Evolutionary conservation across 2,113 vertebrate genomes (phyloP), one percentile per base, ranked within the genome.

Genomic region (Chloropsis cyanopogon): DNA sequence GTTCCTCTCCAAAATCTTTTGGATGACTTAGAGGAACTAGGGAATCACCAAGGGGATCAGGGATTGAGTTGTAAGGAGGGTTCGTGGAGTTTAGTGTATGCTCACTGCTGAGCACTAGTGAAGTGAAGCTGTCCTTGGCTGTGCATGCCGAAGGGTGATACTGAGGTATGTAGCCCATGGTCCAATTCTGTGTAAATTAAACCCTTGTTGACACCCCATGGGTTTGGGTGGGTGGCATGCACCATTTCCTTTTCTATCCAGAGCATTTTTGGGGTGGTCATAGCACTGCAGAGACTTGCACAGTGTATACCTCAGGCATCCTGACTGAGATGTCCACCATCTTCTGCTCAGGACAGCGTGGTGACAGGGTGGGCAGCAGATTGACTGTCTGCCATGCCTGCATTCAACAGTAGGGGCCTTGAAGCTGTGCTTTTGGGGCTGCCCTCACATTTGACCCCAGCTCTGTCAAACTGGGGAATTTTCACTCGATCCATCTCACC

Each of bases 291-390:
- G 63, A 90, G 19, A 28, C 31, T 64, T 72, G n/a, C 41, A 60
- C 11, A 39, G 14, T 10, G 4, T 60, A 14, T 29, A 29, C 14
- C 28, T 35, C 64, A 19, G 11, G 9, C 60, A 54, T 63, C 22
- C n/a, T 69, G 71, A 42, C 69, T 44, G 64, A 23, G 1, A 4
- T 37, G 3, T 49, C n/a, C 1, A 0, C 14, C 0, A 0, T 46
- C 63, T 57, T 39, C 54, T 50, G 39, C 50, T 61, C 63, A 4
- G 5, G 39, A 66, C 12, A 49, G 9, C 0, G 0, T 49, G 31
- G 37, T 44, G 49, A 44, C 25, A 61, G 23, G 22, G 25, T 65
- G 31, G 31, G 39, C 81, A 66, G 57, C 44, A 79, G 39, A 50
- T 0, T 68, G 47, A 17, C 53, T 4, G 3, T 63, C 70, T 65